Conservation (phyloP, 2,797 vertebrate species). For the Gadopsis marmoratus region DNA sequence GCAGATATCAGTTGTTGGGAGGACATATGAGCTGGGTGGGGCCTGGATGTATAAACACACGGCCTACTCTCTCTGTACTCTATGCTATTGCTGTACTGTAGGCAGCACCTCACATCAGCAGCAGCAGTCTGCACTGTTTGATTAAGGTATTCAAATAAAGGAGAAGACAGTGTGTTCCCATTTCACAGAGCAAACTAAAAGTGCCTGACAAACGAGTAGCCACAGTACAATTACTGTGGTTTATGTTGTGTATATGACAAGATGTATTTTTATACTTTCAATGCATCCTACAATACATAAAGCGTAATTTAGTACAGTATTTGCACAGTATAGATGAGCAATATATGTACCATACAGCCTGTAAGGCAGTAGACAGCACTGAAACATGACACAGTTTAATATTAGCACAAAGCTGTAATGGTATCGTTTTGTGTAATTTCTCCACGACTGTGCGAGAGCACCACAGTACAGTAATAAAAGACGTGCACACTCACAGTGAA, state of each 20-base stretch:
- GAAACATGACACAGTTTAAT: conserved; percentile 56
- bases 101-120: conserved; percentile 43
- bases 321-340: conserved; percentile 22
- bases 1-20: conserved; percentile 83
- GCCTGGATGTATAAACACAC: conserved; percentile 79
- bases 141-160: conserved; percentile 85
- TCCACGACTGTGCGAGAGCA: conserved; percentile 51
- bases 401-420: conserved; percentile 62
- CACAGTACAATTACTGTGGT: conserved; percentile 54
- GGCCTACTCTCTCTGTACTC: conserved; percentile 50
- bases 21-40: conserved; percentile 85
- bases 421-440: conserved; percentile 69
- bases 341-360: conserved; percentile 16
- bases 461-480: conserved; percentile 69
- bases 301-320: conserved; percentile 26
- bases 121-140: conserved; percentile 76
- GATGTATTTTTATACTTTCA: conserved; percentile 36
- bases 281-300: conserved; percentile 21
- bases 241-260: conserved; percentile 35
- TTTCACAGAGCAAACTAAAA: conserved; percentile 72
- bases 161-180: conserved; percentile 75
- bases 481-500: conserved; percentile 60
- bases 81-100: conserved; percentile 36
- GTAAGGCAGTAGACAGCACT: conserved; percentile 46
- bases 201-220: conserved; percentile 50